Conservation (phyloP, 30 jellyfish, hydroid and myxozoan genomes). For the Aurelia sp. region DNA sequence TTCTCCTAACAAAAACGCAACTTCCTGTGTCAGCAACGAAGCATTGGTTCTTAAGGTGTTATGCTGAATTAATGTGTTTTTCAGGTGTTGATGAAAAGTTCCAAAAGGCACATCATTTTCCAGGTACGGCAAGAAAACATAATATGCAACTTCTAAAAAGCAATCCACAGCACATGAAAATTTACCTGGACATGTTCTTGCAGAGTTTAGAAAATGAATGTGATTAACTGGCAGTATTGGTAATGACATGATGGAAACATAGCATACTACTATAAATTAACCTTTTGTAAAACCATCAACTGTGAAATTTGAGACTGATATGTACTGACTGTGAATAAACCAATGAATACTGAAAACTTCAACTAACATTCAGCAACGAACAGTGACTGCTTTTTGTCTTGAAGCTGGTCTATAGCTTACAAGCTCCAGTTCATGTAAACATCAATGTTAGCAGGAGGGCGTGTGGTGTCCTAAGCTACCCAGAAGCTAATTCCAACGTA, state of each 20-base stretch:
- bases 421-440: too few species aligned
- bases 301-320: constrained; percentile 1
- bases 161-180: constrained; percentile 41
- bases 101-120: constrained; percentile 3
- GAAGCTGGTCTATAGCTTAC: background rate
- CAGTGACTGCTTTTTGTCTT: background rate
- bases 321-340: background rate
- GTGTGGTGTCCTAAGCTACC: too few species aligned
- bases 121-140: constrained; percentile 13
- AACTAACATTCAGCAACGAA: constrained; percentile 5
- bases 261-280: too few species aligned
- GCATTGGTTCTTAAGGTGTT: background rate
- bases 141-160: constrained; percentile 21
- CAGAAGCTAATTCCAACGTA: too few species aligned
- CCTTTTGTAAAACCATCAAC: background rate
- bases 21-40: constrained; percentile 8
- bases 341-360: too few species aligned
- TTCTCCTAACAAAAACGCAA: constrained; percentile 3
- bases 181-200: constrained; percentile 11
- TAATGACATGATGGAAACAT: background rate
- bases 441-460: too few species aligned
- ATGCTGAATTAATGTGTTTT: constrained; percentile 2
- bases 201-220: constrained; percentile 14
- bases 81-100: constrained; percentile 11
- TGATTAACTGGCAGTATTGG: constrained; percentile 12